phyloP scores from a whole-genome alignment of 2,113 vertebrate genomes.

The Gymnarchus niloticus region DNA sequence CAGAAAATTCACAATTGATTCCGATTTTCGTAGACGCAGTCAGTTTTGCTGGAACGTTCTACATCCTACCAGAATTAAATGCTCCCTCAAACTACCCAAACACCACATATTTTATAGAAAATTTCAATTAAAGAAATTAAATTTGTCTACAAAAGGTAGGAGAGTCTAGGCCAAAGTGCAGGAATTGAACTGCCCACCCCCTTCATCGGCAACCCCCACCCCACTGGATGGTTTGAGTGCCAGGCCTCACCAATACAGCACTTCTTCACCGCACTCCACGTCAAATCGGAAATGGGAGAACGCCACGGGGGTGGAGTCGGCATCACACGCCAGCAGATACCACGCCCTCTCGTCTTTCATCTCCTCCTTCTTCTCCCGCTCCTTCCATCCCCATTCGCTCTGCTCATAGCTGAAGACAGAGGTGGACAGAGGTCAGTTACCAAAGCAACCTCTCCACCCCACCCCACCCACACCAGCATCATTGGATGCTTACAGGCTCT shows the following conservation, averaged over 20 bases:
- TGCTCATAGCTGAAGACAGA: slow-evolving; percentile 75
- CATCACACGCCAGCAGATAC: slow-evolving; percentile 82
- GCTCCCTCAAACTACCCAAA: not conserved
- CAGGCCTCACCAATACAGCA: slow-evolving; percentile 80
- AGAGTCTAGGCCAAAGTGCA: not conserved
- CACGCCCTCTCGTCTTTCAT: slow-evolving; percentile 87
- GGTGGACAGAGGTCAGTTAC: slow-evolving; percentile 4
- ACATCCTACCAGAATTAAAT: not conserved
- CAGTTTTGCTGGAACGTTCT: not conserved
- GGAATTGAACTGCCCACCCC: not conserved
- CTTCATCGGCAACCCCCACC: not conserved
- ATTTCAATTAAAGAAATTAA: not conserved
- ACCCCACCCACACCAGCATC: not conserved
- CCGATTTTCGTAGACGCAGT: not conserved
- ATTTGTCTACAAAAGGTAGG: not conserved
- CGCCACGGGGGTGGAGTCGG: slow-evolving; percentile 65
- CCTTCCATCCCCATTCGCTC: slow-evolving; percentile 95
- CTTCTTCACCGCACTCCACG: slow-evolving; percentile 86
- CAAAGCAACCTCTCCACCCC: not conserved
- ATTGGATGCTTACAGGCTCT: slow-evolving; percentile 74
- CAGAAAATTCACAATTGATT: not conserved
- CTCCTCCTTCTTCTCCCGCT: slow-evolving; percentile 85
- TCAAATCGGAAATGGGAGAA: slow-evolving; percentile 94
- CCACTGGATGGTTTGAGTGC: no score
- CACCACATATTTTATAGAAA: not conserved